These are phyloP conservation scores for Erpetoichthys calabaricus DNA, from an alignment of 2,797 vertebrate genomes.

Conservation along the genomic window DNA sequence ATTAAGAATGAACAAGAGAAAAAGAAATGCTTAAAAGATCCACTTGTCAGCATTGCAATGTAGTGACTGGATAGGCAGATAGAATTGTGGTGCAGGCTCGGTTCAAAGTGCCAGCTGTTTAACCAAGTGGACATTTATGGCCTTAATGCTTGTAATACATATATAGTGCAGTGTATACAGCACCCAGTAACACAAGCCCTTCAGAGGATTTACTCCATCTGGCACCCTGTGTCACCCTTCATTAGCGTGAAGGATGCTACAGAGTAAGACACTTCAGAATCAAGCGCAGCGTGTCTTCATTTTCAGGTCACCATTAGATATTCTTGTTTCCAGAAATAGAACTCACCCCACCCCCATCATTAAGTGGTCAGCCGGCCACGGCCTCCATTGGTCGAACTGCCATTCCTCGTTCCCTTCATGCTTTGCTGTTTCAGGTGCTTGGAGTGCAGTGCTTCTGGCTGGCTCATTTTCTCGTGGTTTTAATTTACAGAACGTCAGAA, in stretches of 20 bases:
- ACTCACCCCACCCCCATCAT: not conserved
- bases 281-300: constrained; percentile 22
- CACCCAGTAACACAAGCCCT: not conserved
- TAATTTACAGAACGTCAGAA: too few species aligned
- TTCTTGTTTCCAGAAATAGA: constrained; percentile 26
- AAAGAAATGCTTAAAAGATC: too few species aligned
- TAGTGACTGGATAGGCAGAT: too few species aligned
- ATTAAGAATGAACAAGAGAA: too few species aligned
- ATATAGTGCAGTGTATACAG: not conserved
- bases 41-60: too few species aligned
- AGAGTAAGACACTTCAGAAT: constrained; percentile 23
- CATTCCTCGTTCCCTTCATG: not conserved
- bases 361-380: not conserved
- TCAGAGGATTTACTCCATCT: constrained; percentile 19
- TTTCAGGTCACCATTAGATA: constrained; percentile 21
- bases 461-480: too few species aligned
- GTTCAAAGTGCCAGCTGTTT: not conserved
- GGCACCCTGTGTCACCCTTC: constrained; percentile 22
- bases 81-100: not conserved
- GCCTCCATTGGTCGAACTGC: not conserved
- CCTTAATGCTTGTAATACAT: not conserved
- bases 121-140: not conserved
- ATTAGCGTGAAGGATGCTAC: constrained; percentile 21
- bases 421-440: too few species aligned
- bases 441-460: too few species aligned